Base-by-base conservation (phyloP, 2,797 vertebrate species). In the Sebastes reedi region DNA sequence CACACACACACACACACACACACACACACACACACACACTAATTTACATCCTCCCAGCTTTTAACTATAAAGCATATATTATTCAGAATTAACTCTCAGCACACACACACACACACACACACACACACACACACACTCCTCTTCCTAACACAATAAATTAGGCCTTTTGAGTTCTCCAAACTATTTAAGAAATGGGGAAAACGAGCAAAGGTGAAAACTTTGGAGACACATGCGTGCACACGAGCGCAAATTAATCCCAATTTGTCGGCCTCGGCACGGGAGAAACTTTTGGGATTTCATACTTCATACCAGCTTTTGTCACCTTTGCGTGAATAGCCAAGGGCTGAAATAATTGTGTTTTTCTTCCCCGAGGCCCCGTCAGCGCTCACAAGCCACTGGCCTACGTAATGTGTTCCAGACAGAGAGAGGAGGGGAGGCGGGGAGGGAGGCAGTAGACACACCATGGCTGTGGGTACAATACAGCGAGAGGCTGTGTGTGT, bases 301-400 rank as follows among this genome's bases (percentile, higher is more conserved):
- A 95, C 95, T 95, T 94, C 94, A 95, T 94, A 95, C 95, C 94
- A 95, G 95, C 95, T 95, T 96, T 95, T 94, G 94, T 94, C 92
- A 94, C 93, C 93, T 93, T 93, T 93, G 90, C 94, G 93, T 95
- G 94, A 95, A 95, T 94, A 94, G 93, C 94, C 72, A 83, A 91
- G 90, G 91, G 91, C 86, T 93, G 94, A 94, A 96, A 95, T 95
- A 95, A 94, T 95, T 94, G 92, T 94, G 88, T 95, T 93, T 94
- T 91, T 89, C 93, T 92, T 94, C 94, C 92, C 82, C 34, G 74
- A 93, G 93, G 93, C 91, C 92, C 91, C 90, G 92, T 92, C 91
- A 79, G 84, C 20, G 90, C 92, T 93, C 91, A 94, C 92, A 95
- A 95, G 90, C 92, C 94, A 95, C 89, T 94, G 94, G 95, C 93